phyloP scores from a whole-genome alignment of 1,140 invertebrate species.

The Trichogramma pretiosum region DNA sequence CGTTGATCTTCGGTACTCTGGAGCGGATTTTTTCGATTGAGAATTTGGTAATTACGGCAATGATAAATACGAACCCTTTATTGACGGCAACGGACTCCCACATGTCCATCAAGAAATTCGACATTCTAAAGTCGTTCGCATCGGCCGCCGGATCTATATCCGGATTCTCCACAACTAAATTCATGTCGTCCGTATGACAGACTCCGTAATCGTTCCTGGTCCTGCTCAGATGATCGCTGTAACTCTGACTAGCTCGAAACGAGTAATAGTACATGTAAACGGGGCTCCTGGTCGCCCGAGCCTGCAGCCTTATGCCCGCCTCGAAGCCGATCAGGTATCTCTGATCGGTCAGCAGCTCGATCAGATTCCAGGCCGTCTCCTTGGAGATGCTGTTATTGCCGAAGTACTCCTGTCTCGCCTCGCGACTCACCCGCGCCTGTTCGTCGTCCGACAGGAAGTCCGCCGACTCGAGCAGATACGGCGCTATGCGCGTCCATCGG shows the following conservation, averaged over 20 bases:
- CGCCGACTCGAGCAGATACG: neutral
- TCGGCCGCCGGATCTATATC: neutral
- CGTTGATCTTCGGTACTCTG: neutral
- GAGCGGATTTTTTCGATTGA: too few species aligned
- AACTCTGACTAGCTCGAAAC: conserved; percentile 1
- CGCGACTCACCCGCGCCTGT: neutral
- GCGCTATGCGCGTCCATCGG: neutral
- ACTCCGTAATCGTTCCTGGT: neutral
- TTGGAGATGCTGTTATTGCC: neutral
- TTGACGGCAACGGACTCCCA: neutral
- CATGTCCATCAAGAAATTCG: conserved; percentile 2
- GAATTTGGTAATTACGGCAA: too few species aligned
- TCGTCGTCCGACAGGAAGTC: neutral
- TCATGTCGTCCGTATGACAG: conserved; percentile 2
- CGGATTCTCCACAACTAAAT: conserved; percentile 1
- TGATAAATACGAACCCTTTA: conserved; percentile 1
- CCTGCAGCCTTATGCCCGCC: neutral
- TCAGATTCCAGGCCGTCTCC: neutral
- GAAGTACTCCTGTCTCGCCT: neutral
- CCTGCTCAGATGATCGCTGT: conserved; percentile 2
- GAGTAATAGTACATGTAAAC: conserved; percentile 1
- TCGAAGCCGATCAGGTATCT: neutral
- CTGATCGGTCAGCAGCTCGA: neutral
- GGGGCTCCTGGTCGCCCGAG: neutral
- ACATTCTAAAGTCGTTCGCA: neutral